phyloP scores from a whole-genome alignment of 2,888 invertebrate species.

The Acrocyrtus sp. region DNA sequence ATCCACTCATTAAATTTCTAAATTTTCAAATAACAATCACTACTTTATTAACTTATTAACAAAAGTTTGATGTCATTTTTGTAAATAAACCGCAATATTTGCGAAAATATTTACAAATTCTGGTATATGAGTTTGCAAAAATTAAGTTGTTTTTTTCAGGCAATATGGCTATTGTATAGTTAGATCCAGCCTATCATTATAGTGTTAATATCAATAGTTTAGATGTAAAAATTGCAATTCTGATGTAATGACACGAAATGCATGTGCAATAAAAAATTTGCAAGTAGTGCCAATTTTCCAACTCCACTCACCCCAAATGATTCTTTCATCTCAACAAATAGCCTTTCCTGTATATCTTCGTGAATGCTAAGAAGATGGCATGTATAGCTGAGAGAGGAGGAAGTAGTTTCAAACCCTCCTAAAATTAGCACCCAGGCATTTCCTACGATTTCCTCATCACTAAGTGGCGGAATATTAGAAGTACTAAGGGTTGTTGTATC shows the following conservation, averaged over 20 bases:
- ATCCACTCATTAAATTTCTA: not conserved
- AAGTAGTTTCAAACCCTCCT: conserved; percentile 71
- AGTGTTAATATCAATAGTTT: too few species aligned
- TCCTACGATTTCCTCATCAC: conserved; percentile 66
- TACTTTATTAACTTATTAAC: not conserved
- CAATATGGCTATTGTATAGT: too few species aligned
- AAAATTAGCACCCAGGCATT: conserved; percentile 68
- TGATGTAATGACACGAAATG: not conserved
- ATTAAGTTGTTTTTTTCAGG: too few species aligned
- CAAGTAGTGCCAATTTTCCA: not conserved
- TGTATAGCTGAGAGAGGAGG: conserved; percentile 68
- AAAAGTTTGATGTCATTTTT: too few species aligned
- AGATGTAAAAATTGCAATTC: not conserved
- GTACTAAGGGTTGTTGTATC: conserved; percentile 62
- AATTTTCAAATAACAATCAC: not conserved
- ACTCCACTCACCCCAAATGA: conserved; percentile 48
- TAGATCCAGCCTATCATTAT: too few species aligned
- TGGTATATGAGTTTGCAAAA: too few species aligned
- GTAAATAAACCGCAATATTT: too few species aligned
- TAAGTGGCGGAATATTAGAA: conserved; percentile 49
- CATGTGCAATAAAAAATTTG: not conserved
- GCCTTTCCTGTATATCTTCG: conserved; percentile 67
- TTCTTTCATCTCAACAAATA: conserved; percentile 67
- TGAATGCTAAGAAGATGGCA: conserved; percentile 68
- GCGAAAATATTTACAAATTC: too few species aligned